phyloP scores from a whole-genome alignment of 2,797 vertebrate genomes.

The Pantherophis vulpinus region DNA sequence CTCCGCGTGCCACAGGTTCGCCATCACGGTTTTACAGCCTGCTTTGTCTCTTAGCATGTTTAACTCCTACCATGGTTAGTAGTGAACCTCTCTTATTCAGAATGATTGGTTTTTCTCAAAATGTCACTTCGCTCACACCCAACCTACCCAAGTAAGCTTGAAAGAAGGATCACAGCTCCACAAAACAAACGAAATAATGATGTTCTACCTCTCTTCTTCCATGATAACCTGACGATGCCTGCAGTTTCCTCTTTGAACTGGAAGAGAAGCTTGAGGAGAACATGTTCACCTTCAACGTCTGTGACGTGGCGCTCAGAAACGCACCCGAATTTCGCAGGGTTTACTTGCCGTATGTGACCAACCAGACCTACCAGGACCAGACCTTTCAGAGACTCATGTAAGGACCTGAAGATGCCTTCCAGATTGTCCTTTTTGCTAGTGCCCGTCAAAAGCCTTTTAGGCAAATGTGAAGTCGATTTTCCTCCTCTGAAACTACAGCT shows the following conservation, averaged over 20 bases:
- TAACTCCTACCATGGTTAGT: neutral
- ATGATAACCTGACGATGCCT: neutral
- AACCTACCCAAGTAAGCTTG: neutral
- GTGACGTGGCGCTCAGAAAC: slow-evolving; percentile 86
- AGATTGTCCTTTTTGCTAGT: neutral
- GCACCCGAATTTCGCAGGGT: slow-evolving; percentile 85
- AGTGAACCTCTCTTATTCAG: neutral
- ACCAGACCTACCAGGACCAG: slow-evolving; percentile 95
- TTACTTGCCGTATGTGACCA: slow-evolving; percentile 96
- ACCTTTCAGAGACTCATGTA: slow-evolving; percentile 92
- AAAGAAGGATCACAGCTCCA: neutral
- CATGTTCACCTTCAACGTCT: slow-evolving; percentile 86
- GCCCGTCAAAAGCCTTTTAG: neutral
- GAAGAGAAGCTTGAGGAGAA: slow-evolving; percentile 90
- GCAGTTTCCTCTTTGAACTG: slow-evolving; percentile 89
- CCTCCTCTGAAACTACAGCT: neutral
- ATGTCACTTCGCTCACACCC: neutral
- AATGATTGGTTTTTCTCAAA: neutral
- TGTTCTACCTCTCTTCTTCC: slow-evolving; percentile 30
- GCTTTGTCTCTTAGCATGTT: neutral
- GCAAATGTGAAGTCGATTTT: neutral
- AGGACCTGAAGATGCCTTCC: slow-evolving; percentile 55
- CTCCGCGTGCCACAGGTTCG: too few species aligned
- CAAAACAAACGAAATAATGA: neutral
- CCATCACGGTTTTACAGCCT: neutral